These are phyloP conservation scores for Brevipalpus yothersi DNA, from an alignment of 1,140 invertebrate genomes.

Conservation along the genomic window DNA sequence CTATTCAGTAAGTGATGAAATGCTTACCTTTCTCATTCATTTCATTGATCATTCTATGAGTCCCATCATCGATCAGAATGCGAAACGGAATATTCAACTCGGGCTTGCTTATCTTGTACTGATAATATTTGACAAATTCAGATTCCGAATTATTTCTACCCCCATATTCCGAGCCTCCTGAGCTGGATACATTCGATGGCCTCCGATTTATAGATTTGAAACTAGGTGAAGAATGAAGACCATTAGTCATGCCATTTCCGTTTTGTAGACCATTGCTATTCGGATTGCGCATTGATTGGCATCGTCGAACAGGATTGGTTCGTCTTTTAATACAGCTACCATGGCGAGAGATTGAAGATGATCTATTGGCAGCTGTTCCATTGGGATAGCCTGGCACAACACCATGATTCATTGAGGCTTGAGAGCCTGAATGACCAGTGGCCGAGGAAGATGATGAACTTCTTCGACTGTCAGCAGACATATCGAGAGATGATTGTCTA, in stretches of 20 bases:
- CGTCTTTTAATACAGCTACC: not conserved
- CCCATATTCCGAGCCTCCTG: not conserved
- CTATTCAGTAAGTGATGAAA: too few relatives aligned
- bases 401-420: not conserved
- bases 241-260: not conserved
- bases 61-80: not conserved
- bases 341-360: not conserved
- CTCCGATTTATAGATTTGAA: not conserved
- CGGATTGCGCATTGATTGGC: not conserved
- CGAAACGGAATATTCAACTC: not conserved
- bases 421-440: not conserved
- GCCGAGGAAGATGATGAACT: not conserved
- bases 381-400: not conserved
- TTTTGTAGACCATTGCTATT: not conserved
- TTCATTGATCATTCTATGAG: too few relatives aligned
- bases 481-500: not conserved
- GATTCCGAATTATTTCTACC: not conserved
- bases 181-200: not conserved
- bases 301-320: not conserved
- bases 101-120: not conserved
- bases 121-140: slow-evolving; percentile 4
- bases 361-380: not conserved
- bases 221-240: not conserved
- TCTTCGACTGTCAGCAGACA: not conserved
- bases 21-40: too few relatives aligned